Evolutionary conservation across 1,140 invertebrate genomes (phyloP).

Genomic region (Hyphantria cunea): DNA sequence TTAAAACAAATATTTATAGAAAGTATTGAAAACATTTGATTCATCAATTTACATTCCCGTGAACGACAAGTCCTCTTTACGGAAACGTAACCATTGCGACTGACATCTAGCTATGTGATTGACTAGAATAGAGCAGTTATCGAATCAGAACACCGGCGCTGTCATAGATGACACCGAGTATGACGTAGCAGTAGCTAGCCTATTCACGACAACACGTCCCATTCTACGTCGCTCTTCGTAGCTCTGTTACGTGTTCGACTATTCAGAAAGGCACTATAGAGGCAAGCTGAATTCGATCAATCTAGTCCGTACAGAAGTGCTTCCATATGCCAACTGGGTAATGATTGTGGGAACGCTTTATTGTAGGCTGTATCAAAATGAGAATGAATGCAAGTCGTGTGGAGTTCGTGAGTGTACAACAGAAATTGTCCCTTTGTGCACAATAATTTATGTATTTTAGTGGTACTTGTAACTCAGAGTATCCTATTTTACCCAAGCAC

Average conservation of each 20-base stretch:
- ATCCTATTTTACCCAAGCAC: no score
- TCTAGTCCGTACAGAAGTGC: conserved; percentile 37
- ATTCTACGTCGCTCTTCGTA: conserved; percentile 25
- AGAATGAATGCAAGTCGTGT: conserved; percentile 5
- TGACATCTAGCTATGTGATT: conserved; percentile 12
- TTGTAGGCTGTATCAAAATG: conserved; percentile 25
- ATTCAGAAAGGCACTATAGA: conserved; percentile 53
- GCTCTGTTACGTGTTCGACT: conserved; percentile 40
- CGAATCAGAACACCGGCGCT: conserved; percentile 41
- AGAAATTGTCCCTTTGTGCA: no score
- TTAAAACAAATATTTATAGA: no score
- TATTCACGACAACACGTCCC: conserved; percentile 49
- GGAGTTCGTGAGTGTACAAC: no score
- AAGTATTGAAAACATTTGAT: no score
- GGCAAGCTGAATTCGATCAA: conserved; percentile 54
- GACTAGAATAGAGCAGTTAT: conserved; percentile 41
- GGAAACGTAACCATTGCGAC: not conserved
- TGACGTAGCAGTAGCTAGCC: conserved; percentile 34
- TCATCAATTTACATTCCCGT: no score
- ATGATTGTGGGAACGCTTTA: conserved; percentile 20
- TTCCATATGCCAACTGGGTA: conserved; percentile 20
- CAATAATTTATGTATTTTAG: no score
- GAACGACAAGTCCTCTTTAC: not conserved
- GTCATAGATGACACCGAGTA: conserved; percentile 32
- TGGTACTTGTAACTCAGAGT: no score